Conservation (phyloP, 2,797 vertebrate genomes). For the Salmo trutta region DNA sequence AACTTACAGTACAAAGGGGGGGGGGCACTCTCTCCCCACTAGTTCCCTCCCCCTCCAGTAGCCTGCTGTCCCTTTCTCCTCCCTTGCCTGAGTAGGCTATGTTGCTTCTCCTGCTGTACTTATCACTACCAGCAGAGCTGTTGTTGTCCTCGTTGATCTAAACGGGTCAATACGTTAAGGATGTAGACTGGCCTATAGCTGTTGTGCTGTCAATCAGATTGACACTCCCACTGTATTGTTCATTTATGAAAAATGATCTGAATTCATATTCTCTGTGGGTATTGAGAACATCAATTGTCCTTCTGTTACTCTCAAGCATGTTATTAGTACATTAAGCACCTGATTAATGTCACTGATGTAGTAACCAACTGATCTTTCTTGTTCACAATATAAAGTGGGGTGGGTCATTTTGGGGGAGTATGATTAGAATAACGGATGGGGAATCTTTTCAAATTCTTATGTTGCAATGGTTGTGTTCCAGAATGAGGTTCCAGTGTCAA, state of each 20-base stretch:
- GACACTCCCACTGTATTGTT: background rate
- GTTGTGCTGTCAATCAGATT: background rate
- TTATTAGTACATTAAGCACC: background rate
- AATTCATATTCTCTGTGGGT: background rate
- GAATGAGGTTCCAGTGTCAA: slow-evolving; percentile 73
- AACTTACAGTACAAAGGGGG: background rate
- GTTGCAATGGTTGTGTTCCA: slow-evolving; percentile 41
- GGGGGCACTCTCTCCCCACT: background rate
- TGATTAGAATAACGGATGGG: background rate
- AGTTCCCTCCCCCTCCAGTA: slow-evolving; percentile 7
- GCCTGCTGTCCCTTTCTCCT: slow-evolving; percentile 3
- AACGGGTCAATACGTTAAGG: background rate
- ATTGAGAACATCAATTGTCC: background rate
- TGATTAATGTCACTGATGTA: background rate
- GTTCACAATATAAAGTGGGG: background rate
- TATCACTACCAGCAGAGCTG: background rate
- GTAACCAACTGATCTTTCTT: background rate
- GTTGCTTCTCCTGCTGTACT: background rate
- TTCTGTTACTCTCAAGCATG: background rate
- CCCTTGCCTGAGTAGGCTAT: background rate
- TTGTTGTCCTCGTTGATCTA: background rate
- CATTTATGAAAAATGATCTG: background rate
- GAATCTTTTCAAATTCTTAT: background rate
- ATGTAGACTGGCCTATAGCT: background rate
- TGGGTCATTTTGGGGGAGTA: background rate